Evolutionary conservation across 2,113 vertebrate species (phyloP), one percentile per base, ranked within the genome.

Genomic region (Galemys pyrenaicus): DNA sequence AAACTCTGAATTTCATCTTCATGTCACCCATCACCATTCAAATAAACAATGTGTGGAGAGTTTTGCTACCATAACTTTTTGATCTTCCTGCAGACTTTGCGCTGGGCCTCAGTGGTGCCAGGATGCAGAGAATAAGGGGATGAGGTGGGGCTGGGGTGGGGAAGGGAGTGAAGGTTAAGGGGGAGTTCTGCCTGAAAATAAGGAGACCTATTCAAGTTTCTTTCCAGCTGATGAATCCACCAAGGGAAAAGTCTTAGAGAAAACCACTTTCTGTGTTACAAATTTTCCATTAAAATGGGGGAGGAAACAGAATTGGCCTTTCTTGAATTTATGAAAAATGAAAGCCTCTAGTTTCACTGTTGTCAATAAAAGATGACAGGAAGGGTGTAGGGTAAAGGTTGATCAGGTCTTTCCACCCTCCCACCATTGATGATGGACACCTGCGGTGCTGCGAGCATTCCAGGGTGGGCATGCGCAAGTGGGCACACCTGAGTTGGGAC

Each of bases 101-200:
- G 46, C 19, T 12, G 30, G 74, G 37, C 19, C n/a, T 46, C 19
- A n/a, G 9, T 32, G 32, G 28, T 41, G 67, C 19, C 3, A 26
- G 26, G 32, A 5, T 30, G 11, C 49, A 58, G 30, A 37, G 2
- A 1, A 17, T 30, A 67, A 60, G 26, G 56, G 32, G n/a, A 16
- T 24, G 3, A 7, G 17, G 37, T 2, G 0, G 0, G 2, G 56
- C n/a, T 19, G 15, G 11, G 20, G 37, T 2, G 0, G 0, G 32
- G 62, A 9, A 32, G 35, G 4, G 39, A 3, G 4, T 10, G 1
- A 32, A 9, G 30, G 6, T 1, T 5, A 28, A 58, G 37, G 68
- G 19, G 26, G 8, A 7, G 6, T 41, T 88, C 35, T 32, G 16
- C 7, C 37, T 2, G 8, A 71, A 64, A 46, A 49, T 0, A 9